A percentile compares a stretch with the other conserved stretches of the same genome.
Evolutionary conservation across 2,888 invertebrate genomes (phyloP).

Genomic region (Tiliacea citrago): DNA sequence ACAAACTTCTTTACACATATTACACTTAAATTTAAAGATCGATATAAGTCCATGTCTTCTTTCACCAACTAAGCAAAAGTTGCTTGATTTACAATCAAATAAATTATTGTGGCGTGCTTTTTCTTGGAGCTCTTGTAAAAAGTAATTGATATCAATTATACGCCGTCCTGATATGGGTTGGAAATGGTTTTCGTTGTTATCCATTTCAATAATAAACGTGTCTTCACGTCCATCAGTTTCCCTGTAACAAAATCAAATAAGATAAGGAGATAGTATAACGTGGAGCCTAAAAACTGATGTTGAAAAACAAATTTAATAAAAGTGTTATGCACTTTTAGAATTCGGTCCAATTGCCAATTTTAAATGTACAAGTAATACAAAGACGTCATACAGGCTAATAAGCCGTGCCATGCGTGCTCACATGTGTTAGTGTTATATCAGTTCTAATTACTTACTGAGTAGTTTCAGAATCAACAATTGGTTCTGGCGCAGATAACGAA

Average conservation of each 20-base stretch:
- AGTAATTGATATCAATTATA: constrained; percentile 12
- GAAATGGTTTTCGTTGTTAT: background rate
- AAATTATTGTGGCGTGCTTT: no score
- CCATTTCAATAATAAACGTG: background rate
- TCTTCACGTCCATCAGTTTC: background rate
- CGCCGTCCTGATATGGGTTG: constrained; percentile 5
- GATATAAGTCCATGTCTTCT: constrained; percentile 12
- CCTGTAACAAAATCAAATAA: background rate
- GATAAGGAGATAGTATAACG: background rate
- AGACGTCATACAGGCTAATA: background rate
- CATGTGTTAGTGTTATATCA: background rate
- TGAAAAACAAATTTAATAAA: constrained; percentile 1
- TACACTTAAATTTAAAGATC: constrained; percentile 8
- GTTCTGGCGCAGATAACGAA: background rate
- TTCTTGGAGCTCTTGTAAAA: constrained; percentile 10
- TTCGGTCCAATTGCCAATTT: background rate
- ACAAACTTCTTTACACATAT: constrained; percentile 12
- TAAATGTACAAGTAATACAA: no score
- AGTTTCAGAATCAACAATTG: constrained; percentile 3
- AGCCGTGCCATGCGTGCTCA: no score
- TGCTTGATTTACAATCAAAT: constrained; percentile 11
- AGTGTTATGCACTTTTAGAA: background rate
- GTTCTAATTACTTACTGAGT: constrained; percentile 14
- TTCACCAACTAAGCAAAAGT: constrained; percentile 9
- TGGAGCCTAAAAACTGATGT: background rate